These are phyloP conservation scores for Euleptes europaea DNA, from an alignment of 2,113 vertebrate genomes.

Conservation along the genomic window DNA sequence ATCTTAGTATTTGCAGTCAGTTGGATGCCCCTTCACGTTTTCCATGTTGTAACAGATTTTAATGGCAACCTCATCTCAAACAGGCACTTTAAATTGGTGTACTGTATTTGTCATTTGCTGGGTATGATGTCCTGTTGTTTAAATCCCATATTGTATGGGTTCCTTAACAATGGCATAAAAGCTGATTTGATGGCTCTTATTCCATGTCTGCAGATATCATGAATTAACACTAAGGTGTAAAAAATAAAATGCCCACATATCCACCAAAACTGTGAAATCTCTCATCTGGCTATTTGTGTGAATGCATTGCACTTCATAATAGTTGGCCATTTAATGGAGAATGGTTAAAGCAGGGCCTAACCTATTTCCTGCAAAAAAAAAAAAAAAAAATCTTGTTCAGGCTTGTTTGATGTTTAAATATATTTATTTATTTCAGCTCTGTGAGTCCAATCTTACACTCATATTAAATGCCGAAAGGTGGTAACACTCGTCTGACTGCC, in stretches of 20 bases:
- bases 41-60: constrained; percentile 85
- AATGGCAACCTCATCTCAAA: constrained; percentile 83
- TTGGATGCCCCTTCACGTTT: constrained; percentile 86
- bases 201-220: constrained; percentile 75
- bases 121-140: constrained; percentile 86
- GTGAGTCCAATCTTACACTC: neutral
- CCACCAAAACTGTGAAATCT: constrained; percentile 38
- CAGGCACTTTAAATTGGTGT: constrained; percentile 84
- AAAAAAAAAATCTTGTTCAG: no score
- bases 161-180: constrained; percentile 86
- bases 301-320: constrained; percentile 29
- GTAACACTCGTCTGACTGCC: neutral
- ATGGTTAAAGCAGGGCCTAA: neutral
- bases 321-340: neutral
- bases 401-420: neutral
- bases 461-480: neutral
- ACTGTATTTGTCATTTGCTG: constrained; percentile 84
- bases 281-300: constrained; percentile 35
- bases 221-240: constrained; percentile 35
- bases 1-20: constrained; percentile 83
- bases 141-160: constrained; percentile 85
- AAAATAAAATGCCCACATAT: constrained; percentile 3
- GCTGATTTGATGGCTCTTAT: constrained; percentile 80
- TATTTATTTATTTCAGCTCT: neutral
- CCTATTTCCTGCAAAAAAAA: constrained; percentile 40